Evolutionary conservation across 2,113 vertebrate genomes (phyloP).

Genomic region (Thalassoma bifasciatum): DNA sequence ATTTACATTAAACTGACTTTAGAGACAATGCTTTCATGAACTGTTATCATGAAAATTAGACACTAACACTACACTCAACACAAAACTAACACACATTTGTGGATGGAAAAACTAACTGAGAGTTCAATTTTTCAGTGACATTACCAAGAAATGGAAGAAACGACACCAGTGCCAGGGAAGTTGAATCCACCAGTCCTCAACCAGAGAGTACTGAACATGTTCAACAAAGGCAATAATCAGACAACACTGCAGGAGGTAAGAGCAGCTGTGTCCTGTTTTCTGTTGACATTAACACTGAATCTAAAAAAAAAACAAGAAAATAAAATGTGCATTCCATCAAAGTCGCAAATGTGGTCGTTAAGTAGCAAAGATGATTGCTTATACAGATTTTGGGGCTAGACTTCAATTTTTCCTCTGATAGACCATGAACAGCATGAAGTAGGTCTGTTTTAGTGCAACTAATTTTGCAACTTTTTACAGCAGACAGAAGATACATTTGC

Average conservation of each 20-base stretch:
- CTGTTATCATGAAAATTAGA: neutral
- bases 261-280: neutral
- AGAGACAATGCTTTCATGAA: no score
- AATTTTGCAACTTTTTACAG: conserved; percentile 7
- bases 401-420: neutral
- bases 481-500: conserved; percentile 54
- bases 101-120: neutral
- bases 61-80: no score
- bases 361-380: no score
- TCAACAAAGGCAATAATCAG: conserved; percentile 35
- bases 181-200: conserved; percentile 1
- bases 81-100: neutral
- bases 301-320: no score
- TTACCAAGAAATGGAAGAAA: conserved; percentile 23
- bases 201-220: conserved; percentile 25
- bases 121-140: conserved; percentile 18
- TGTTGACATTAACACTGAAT: no score
- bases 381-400: no score
- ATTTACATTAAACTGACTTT: no score
- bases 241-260: conserved; percentile 66
- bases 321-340: no score
- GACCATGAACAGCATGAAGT: no score
- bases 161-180: conserved; percentile 3
- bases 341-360: no score
- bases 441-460: neutral